Conservation (phyloP, 2,797 vertebrate genomes). For the Pangasius djambal region DNA sequence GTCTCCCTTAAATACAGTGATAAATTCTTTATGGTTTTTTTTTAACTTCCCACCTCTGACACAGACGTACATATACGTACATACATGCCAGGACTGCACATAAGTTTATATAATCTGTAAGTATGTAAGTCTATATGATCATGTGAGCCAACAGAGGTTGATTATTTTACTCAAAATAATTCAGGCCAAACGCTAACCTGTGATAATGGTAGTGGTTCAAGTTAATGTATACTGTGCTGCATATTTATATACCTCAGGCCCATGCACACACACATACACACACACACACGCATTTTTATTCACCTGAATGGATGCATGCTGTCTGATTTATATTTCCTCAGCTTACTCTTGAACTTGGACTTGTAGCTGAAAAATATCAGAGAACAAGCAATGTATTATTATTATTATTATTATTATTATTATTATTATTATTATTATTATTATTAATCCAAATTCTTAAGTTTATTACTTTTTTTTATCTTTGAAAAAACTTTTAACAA, state of each 20-base stretch:
- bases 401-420: not conserved
- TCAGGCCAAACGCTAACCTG: too few relatives aligned
- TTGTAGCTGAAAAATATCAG: slow-evolving; percentile 79
- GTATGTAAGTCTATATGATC: too few relatives aligned
- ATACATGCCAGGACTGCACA: too few relatives aligned
- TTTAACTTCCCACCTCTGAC: too few relatives aligned
- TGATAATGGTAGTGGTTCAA: not conserved
- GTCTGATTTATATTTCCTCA: slow-evolving; percentile 79
- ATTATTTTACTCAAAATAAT: not conserved
- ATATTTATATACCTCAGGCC: not conserved
- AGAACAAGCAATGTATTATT: not conserved
- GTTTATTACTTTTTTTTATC: too few relatives aligned
- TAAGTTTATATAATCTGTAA: too few relatives aligned
- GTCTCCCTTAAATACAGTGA: too few relatives aligned
- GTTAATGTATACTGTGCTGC: not conserved
- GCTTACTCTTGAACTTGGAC: slow-evolving; percentile 84
- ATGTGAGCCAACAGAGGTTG: not conserved
- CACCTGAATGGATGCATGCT: slow-evolving; percentile 90
- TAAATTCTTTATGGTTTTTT: too few relatives aligned
- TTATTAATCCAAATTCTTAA: not conserved
- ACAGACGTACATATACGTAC: too few relatives aligned
- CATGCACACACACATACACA: slow-evolving; percentile 5
- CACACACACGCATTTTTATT: not conserved
- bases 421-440: not conserved
- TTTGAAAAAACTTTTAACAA: too few relatives aligned